These are phyloP conservation scores for Erebia ligea DNA, from an alignment of 2,888 invertebrate genomes.

Conservation along the genomic window DNA sequence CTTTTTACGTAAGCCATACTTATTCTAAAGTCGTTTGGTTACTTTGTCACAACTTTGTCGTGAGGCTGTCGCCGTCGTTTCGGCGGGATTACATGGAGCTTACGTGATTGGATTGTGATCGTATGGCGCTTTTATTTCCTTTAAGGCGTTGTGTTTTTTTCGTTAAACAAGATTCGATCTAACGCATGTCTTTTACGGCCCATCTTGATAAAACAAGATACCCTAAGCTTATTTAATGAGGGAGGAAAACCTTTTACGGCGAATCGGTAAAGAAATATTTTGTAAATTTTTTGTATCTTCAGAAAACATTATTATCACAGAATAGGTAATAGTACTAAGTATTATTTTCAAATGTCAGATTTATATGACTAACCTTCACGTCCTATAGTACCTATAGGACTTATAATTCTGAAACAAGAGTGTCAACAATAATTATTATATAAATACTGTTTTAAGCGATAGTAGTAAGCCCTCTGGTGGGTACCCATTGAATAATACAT, in stretches of 20 bases:
- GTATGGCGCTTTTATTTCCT: slow-evolving; percentile 29
- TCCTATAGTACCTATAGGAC: too few relatives aligned
- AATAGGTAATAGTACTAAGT: too few relatives aligned
- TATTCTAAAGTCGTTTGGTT: slow-evolving; percentile 18
- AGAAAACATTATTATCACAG: too few relatives aligned
- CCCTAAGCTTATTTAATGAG: slow-evolving; percentile 13
- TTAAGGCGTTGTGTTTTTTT: slow-evolving; percentile 26
- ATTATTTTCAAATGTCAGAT: too few relatives aligned
- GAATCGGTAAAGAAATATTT: neutral
- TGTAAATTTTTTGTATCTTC: neutral
- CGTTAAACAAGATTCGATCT: slow-evolving; percentile 26
- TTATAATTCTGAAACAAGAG: too few relatives aligned
- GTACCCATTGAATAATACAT: too few relatives aligned
- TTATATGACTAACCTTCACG: too few relatives aligned
- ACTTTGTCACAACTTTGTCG: slow-evolving; percentile 24
- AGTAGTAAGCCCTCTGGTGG: too few relatives aligned
- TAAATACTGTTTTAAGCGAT: too few relatives aligned
- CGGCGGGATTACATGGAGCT: slow-evolving; percentile 32
- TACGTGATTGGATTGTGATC: slow-evolving; percentile 34
- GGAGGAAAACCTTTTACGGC: slow-evolving; percentile 1
- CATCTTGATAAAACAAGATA: slow-evolving; percentile 16
- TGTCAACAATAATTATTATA: too few relatives aligned
- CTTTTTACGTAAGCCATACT: neutral
- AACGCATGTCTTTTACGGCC: slow-evolving; percentile 23
- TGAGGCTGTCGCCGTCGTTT: slow-evolving; percentile 28